These are phyloP conservation scores for Phainopepla nitens DNA, from an alignment of 2,113 vertebrate species.

Conservation along the genomic window DNA sequence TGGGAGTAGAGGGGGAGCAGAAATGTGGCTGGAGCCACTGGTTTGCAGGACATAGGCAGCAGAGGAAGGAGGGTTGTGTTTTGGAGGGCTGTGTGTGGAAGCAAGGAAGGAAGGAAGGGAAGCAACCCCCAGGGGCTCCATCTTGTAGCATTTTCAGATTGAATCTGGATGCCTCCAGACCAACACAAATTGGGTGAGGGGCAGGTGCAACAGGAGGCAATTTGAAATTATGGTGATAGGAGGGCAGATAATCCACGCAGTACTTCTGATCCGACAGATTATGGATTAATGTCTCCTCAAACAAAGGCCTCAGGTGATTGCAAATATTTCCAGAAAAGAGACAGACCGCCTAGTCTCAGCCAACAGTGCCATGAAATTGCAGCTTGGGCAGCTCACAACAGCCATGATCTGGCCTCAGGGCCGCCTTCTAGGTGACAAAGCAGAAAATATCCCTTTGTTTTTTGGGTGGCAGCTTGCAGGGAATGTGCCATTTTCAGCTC, in stretches of 20 bases:
- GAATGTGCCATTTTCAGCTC: neutral
- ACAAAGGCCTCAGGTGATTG: neutral
- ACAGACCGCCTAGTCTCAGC: neutral
- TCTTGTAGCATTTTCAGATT: neutral
- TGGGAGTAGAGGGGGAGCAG: neutral
- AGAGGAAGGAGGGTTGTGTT: neutral
- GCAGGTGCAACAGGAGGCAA: accelerated
- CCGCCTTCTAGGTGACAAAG: neutral
- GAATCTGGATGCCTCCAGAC: neutral
- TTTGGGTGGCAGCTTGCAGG: neutral
- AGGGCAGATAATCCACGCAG: neutral
- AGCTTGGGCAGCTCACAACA: neutral
- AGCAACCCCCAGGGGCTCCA: neutral
- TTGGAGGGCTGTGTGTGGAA: neutral
- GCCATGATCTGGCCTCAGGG: neutral
- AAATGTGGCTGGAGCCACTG: accelerated
- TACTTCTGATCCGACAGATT: neutral
- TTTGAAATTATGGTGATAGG: neutral
- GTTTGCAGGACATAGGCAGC: accelerated
- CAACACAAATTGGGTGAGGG: accelerated
- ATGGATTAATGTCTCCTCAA: neutral
- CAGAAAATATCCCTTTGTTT: neutral
- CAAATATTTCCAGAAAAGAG: neutral
- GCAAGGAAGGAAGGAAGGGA: neutral
- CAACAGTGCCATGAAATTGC: neutral